Evolutionary conservation across 2,113 vertebrate genomes (phyloP), one percentile per base, ranked within the genome.

Genomic region (Chamaea fasciata): DNA sequence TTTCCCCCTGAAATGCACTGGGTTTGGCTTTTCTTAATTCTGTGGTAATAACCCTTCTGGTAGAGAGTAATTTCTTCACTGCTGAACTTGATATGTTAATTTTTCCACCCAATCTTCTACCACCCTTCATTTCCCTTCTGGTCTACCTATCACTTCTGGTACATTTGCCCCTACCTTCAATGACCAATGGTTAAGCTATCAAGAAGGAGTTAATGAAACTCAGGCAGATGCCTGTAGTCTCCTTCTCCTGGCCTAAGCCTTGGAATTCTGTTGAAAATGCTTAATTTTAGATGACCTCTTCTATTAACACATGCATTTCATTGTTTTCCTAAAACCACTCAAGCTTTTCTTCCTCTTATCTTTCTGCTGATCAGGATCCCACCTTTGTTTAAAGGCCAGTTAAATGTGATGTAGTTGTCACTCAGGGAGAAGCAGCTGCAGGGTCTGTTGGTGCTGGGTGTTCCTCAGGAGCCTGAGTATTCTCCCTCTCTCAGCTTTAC

Each of bases 91-190:
- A 67, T 74, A 16, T 64, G 46, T 79, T 92, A 46, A 94, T 91
- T 96, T 95, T 97, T 89, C 88, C 74, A 85, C 60, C 47, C 75
- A 52, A 75, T 87, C 93, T 94, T 97, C 83, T 93, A n/a, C 64
- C 46, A 63, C 76, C 83, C 80, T 87, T 88, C 94, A 89, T 96
- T 94, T 96, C 92, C 83, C 82, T 91, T 88, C 88, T 46, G 76
- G 79, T 35, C 21, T 85, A 56, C 57, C 42, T 59, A 55, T 92
- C 33, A 52, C 75, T 96, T 96, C 93, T 83, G 78, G 89, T 73
- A 75, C 91, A 87, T 92, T 89, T 96, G 74, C 59, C 62, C 47
- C 53, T 83, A 23, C 60, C 35, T 93, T 71, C 70, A 77, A 39
- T 84, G 89, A 46, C 71, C 67, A 79, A 46, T 64, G 76, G 71